Percentiles rank a stretch among this genome's conserved stretches.
Evolutionary conservation across 1,140 invertebrate genomes (phyloP).

Genomic region (Himalopsyche phryganea): DNA sequence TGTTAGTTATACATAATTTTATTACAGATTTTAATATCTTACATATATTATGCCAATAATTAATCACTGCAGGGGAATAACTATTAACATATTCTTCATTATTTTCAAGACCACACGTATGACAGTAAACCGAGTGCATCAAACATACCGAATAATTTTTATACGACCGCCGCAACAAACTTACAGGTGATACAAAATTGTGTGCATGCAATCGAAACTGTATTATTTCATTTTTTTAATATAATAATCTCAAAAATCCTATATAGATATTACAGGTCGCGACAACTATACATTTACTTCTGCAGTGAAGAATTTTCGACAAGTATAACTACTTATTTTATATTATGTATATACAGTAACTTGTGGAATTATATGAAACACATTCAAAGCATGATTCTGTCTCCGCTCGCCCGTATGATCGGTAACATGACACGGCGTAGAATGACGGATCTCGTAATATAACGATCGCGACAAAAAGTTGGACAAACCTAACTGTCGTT

Average conservation of each 20-base stretch:
- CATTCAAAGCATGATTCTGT: constrained; percentile 26
- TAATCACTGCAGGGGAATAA: constrained; percentile 1
- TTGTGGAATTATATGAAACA: constrained; percentile 20
- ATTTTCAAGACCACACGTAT: too few relatives aligned
- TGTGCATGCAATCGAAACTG: too few relatives aligned
- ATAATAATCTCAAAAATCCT: too few relatives aligned
- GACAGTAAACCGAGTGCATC: too few relatives aligned
- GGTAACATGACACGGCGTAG: not conserved
- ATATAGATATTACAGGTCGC: too few relatives aligned
- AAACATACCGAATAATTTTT: too few relatives aligned
- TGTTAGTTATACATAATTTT: constrained; percentile 9
- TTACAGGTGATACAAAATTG: too few relatives aligned
- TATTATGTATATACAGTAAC: constrained; percentile 2
- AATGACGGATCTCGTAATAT: constrained; percentile 7
- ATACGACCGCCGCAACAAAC: too few relatives aligned
- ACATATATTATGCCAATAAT: constrained; percentile 7
- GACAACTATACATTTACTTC: not conserved
- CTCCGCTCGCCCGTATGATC: constrained; percentile 9
- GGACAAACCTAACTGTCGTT: constrained; percentile 5
- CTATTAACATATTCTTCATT: too few relatives aligned
- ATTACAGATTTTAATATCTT: constrained; percentile 15
- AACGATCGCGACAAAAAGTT: constrained; percentile 18
- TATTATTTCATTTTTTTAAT: too few relatives aligned
- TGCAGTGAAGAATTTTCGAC: constrained; percentile 15
- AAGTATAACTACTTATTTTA: constrained; percentile 12